Evolutionary conservation across 2,797 vertebrate genomes (phyloP).

Genomic region (Alouatta caraya): DNA sequence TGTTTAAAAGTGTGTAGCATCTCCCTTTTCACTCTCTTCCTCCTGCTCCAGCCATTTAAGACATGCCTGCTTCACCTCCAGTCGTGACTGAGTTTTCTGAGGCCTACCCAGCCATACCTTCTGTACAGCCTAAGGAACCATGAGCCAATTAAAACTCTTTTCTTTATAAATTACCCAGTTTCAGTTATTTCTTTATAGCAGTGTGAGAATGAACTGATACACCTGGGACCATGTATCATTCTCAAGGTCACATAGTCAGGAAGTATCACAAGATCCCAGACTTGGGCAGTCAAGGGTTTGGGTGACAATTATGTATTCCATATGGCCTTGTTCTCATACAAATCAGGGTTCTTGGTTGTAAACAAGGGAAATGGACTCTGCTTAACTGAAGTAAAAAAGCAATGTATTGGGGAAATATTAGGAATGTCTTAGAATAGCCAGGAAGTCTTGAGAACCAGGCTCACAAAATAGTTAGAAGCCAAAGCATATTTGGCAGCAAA

Average conservation of each 20-base stretch:
- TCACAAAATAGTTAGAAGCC: neutral
- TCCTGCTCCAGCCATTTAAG: neutral
- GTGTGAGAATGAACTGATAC: neutral
- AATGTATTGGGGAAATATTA: neutral
- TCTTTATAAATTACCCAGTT: neutral
- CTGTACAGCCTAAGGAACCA: neutral
- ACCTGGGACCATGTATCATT: neutral
- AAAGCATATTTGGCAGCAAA: conserved; percentile 34
- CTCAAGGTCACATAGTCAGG: neutral
- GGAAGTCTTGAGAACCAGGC: conserved; percentile 27
- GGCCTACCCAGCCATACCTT: neutral
- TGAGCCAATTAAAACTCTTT: neutral
- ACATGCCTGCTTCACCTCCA: neutral
- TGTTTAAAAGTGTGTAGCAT: neutral
- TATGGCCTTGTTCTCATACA: conserved; percentile 19
- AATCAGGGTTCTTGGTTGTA: conserved; percentile 20
- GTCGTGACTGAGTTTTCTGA: neutral
- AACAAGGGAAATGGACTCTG: neutral
- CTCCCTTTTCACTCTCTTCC: neutral
- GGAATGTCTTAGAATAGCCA: conserved; percentile 18
- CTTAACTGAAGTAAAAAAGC: conserved; percentile 12
- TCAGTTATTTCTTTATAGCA: neutral
- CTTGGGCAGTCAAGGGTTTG: neutral
- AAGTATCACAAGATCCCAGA: neutral
- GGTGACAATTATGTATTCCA: neutral